These are phyloP conservation scores for Microcaecilia unicolor DNA, from an alignment of 2,797 vertebrate species.

Conservation along the genomic window DNA sequence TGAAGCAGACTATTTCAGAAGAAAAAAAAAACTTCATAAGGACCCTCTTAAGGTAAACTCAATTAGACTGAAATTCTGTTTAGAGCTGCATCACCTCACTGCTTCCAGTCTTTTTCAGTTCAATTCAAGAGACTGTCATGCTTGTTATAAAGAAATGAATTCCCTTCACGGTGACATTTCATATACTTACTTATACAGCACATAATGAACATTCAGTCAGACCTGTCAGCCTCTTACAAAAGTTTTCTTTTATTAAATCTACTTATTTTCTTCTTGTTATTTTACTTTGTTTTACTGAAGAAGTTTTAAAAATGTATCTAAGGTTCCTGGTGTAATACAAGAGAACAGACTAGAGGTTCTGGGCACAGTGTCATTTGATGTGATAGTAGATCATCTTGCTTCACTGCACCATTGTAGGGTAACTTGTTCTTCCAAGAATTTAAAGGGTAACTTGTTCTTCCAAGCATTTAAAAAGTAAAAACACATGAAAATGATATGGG, in stretches of 20 bases:
- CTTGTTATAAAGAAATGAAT: constrained; percentile 48
- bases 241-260: constrained; percentile 26
- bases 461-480: not conserved
- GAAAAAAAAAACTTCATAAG: constrained; percentile 13
- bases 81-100: constrained; percentile 11
- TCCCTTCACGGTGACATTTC: constrained; percentile 44
- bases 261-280: constrained; percentile 19
- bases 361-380: not conserved
- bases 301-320: too few relatives aligned
- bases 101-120: constrained; percentile 25
- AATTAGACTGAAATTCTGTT: constrained; percentile 17
- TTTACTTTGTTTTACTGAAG: not conserved
- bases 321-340: not conserved
- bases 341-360: not conserved
- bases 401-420: rapidly evolving
- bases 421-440: not conserved
- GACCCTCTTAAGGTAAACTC: constrained; percentile 9
- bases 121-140: constrained; percentile 32
- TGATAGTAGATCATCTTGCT: not conserved
- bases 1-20: not conserved
- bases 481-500: not conserved
- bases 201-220: constrained; percentile 28
- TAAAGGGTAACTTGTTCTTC: not conserved
- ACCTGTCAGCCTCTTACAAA: constrained; percentile 25
- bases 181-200: constrained; percentile 30